phyloP scores from a whole-genome alignment of 2,113 vertebrate genomes.

The Todiramphus saurophagus region DNA sequence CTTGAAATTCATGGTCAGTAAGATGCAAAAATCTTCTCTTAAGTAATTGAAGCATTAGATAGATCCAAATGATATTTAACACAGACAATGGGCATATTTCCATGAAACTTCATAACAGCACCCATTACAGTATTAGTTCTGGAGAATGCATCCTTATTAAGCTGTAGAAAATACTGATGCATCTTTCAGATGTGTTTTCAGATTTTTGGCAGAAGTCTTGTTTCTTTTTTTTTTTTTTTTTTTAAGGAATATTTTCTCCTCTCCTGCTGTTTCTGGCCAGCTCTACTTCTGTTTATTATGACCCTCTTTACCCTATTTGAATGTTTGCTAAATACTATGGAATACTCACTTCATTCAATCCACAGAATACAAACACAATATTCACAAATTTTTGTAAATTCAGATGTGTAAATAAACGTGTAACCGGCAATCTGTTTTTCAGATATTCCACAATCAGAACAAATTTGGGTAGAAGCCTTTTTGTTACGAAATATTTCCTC shows the following conservation, averaged over 20 bases:
- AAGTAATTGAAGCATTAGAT: background rate
- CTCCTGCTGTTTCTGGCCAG: conserved; percentile 32
- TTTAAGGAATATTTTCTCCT: background rate
- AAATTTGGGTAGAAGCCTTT: background rate
- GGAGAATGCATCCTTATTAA: background rate
- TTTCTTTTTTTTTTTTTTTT: background rate
- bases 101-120: background rate
- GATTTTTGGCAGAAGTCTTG: background rate
- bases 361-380: background rate
- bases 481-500: conserved; percentile 37
- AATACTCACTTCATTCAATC: background rate
- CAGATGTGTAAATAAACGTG: background rate
- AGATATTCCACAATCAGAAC: background rate
- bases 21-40: background rate
- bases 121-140: background rate
- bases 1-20: background rate
- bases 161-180: background rate
- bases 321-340: background rate
- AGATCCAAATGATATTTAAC: background rate
- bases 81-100: background rate
- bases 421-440: background rate
- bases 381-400: background rate
- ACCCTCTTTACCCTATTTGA: background rate
- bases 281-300: background rate
- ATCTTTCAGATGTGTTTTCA: background rate